phyloP scores from a whole-genome alignment of 2,797 vertebrate species.

The Megalops cyprinoides region DNA sequence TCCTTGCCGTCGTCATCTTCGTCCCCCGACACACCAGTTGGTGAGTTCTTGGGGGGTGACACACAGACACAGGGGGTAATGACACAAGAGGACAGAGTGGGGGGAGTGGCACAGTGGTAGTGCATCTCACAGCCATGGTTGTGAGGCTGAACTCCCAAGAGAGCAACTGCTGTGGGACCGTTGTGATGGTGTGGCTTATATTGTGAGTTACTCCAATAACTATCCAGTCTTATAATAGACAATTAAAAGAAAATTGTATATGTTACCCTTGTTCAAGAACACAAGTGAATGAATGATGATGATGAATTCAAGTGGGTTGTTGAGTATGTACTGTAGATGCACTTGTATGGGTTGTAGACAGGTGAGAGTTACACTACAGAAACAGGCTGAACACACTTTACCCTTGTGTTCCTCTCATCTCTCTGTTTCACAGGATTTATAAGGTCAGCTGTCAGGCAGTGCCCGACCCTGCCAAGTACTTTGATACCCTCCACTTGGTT shows the following conservation, averaged over 20 bases:
- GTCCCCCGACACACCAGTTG: neutral
- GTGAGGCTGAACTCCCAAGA: neutral
- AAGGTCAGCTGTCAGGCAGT: neutral
- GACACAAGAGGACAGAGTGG: neutral
- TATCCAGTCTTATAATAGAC: neutral
- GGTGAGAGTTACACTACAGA: neutral
- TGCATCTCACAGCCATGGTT: neutral
- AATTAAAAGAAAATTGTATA: slow-evolving; percentile 2
- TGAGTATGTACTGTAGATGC: neutral
- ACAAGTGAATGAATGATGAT: too few species aligned
- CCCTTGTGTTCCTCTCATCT: neutral
- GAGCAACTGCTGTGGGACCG: neutral
- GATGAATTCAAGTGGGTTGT: too few species aligned
- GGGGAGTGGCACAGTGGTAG: neutral
- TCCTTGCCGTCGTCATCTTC: neutral
- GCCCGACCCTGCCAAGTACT: slow-evolving; percentile 20
- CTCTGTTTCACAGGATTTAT: slow-evolving; percentile 7
- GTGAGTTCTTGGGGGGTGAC: neutral
- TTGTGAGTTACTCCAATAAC: neutral
- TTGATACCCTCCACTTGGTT: slow-evolving; percentile 8
- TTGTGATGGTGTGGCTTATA: neutral
- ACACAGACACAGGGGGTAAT: neutral
- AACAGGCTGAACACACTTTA: neutral
- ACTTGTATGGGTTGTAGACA: neutral
- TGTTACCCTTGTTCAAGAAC: neutral